These are phyloP conservation scores for Calyptommatus sinebrachiatus DNA, from an alignment of 2,113 vertebrate genomes.

Conservation along the genomic window DNA sequence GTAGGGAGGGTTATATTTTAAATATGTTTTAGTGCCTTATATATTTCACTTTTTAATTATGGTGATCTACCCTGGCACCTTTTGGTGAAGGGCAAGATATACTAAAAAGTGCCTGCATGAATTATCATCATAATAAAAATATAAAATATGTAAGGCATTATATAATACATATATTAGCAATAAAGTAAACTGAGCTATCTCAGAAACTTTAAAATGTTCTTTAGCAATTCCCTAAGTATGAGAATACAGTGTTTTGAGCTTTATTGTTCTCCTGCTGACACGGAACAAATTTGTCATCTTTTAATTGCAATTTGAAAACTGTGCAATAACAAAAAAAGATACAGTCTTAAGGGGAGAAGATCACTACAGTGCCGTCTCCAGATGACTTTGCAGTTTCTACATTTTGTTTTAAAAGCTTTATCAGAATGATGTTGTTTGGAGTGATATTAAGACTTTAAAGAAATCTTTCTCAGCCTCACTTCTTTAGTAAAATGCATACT, in stretches of 20 bases:
- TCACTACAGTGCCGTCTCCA: slow-evolving; percentile 32
- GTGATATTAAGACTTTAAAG: neutral
- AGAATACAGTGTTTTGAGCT: neutral
- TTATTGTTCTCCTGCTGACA: neutral
- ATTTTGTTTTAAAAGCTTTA: slow-evolving; percentile 37
- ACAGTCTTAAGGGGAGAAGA: slow-evolving; percentile 33
- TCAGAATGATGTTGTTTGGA: slow-evolving; percentile 6
- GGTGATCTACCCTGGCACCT: no score
- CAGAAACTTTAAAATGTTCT: neutral
- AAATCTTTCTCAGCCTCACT: no score
- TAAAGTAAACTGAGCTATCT: neutral
- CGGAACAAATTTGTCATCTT: slow-evolving; percentile 9
- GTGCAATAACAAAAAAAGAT: slow-evolving; percentile 25
- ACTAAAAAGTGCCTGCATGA: no score
- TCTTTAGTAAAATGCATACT: neutral
- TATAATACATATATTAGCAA: neutral
- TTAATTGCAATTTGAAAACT: slow-evolving; percentile 32
- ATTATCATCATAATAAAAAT: no score
- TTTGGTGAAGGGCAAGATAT: no score
- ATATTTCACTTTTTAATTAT: no score
- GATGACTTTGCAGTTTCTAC: slow-evolving; percentile 36
- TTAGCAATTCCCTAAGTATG: neutral
- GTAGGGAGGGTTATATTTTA: no score
- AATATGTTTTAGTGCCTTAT: no score
- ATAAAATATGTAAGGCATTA: no score